Conservation (phyloP, 1,140 invertebrate species). For the Spodoptera litura region DNA sequence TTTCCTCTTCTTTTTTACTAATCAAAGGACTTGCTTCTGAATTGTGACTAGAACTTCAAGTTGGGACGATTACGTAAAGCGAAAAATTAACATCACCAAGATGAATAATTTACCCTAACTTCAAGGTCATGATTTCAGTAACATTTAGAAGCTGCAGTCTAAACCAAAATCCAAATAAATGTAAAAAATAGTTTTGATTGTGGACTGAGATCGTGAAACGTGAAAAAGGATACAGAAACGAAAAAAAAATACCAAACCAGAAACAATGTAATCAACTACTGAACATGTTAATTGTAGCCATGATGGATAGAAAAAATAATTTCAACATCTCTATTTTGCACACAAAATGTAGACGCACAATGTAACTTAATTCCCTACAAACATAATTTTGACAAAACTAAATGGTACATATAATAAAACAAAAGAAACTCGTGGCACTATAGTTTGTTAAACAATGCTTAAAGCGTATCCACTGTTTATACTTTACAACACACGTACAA, state of each 20-base stretch:
- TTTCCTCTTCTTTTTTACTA: neutral
- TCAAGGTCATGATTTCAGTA: conserved; percentile 6
- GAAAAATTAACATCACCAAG: neutral
- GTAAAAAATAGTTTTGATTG: neutral
- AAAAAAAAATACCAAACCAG: too few species aligned
- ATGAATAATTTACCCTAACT: too few species aligned
- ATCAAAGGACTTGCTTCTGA: neutral
- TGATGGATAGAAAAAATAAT: neutral
- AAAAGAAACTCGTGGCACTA: conserved; percentile 3
- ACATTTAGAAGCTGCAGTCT: neutral
- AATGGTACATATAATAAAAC: conserved; percentile 9
- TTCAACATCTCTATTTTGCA: neutral
- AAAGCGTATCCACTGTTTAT: conserved; percentile 19
- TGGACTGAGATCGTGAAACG: conserved; percentile 22
- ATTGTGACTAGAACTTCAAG: neutral
- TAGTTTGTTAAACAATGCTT: conserved; percentile 15
- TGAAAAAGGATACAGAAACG: too few species aligned
- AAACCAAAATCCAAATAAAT: neutral
- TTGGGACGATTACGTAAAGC: neutral
- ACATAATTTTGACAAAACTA: conserved; percentile 3
- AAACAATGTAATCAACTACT: too few species aligned
- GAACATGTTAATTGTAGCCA: too few species aligned
- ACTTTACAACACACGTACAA: conserved; percentile 16
- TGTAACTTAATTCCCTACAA: neutral
- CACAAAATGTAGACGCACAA: neutral